Conservation (phyloP, 92 coral and sea anemone genomes). For the Actinostola sp. region DNA sequence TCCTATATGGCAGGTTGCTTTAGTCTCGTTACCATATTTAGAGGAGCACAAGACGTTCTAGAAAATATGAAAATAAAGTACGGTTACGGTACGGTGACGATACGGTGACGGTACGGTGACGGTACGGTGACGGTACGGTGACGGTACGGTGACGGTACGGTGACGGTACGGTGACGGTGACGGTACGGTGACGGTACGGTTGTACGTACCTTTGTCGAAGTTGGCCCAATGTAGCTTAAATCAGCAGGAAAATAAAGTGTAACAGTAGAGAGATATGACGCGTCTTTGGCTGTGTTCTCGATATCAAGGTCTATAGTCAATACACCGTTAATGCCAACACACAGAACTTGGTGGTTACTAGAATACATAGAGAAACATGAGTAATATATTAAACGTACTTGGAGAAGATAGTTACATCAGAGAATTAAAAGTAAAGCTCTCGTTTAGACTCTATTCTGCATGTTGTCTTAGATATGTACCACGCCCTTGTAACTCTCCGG, state of each 20-base stretch:
- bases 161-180: too few relatives aligned
- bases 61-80: neutral
- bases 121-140: too few relatives aligned
- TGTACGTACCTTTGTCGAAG: slow-evolving; percentile 17
- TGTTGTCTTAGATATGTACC: too few relatives aligned
- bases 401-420: too few relatives aligned
- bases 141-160: too few relatives aligned
- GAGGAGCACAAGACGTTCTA: slow-evolving; percentile 27
- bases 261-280: slow-evolving; percentile 79
- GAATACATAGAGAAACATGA: neutral
- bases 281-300: slow-evolving; percentile 75
- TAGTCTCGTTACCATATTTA: slow-evolving; percentile 24
- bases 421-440: too few relatives aligned
- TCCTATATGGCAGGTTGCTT: slow-evolving; percentile 55
- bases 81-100: too few relatives aligned
- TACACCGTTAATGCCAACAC: slow-evolving; percentile 51
- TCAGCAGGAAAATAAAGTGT: slow-evolving; percentile 55
- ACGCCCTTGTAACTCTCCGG: too few relatives aligned
- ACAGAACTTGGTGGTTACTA: slow-evolving; percentile 46
- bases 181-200: too few relatives aligned
- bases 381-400: neutral
- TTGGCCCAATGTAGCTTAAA: slow-evolving; percentile 65
- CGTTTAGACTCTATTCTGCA: too few relatives aligned
- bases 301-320: slow-evolving; percentile 51
- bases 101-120: too few relatives aligned